A percentile compares a stretch with the other conserved stretches of the same genome.
phyloP scores from a whole-genome alignment of 2,888 invertebrate genomes.

The Drosophila kanekoi region DNA sequence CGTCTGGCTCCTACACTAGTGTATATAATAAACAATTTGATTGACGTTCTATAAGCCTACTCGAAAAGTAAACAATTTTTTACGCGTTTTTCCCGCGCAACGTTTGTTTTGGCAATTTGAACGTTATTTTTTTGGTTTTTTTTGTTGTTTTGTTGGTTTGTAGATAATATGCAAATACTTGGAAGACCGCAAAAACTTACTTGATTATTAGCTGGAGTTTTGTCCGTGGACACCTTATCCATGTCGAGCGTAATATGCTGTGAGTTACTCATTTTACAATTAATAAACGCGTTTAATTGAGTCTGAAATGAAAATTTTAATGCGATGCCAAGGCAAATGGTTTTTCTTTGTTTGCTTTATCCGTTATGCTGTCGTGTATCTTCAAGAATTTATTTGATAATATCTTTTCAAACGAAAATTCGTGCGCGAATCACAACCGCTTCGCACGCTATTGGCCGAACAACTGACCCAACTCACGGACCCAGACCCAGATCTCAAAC shows the following conservation, averaged over 20 bases:
- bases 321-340: constrained; percentile 11
- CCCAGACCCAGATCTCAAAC: constrained; percentile 23
- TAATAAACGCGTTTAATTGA: constrained; percentile 36
- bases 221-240: constrained; percentile 40
- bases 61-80: constrained; percentile 17
- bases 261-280: constrained; percentile 53
- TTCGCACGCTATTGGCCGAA: constrained; percentile 58
- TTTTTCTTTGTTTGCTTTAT: constrained; percentile 57
- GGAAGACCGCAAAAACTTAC: constrained; percentile 44
- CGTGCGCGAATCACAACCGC: constrained; percentile 56
- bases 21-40: constrained; percentile 12
- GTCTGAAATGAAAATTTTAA: constrained; percentile 25
- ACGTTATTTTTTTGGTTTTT: neutral
- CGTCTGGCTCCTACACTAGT: neutral
- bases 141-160: neutral
- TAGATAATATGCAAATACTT: constrained; percentile 22
- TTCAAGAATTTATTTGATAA: constrained; percentile 29
- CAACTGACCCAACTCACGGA: constrained; percentile 46
- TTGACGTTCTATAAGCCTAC: constrained; percentile 19
- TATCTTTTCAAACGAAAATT: constrained; percentile 46
- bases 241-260: constrained; percentile 62
- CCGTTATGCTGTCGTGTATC: constrained; percentile 29
- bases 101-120: constrained; percentile 3
- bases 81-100: constrained; percentile 1
- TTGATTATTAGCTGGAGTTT: constrained; percentile 37